Base-by-base conservation (phyloP, 2,113 vertebrate species). In the Pituophis catenifer region DNA sequence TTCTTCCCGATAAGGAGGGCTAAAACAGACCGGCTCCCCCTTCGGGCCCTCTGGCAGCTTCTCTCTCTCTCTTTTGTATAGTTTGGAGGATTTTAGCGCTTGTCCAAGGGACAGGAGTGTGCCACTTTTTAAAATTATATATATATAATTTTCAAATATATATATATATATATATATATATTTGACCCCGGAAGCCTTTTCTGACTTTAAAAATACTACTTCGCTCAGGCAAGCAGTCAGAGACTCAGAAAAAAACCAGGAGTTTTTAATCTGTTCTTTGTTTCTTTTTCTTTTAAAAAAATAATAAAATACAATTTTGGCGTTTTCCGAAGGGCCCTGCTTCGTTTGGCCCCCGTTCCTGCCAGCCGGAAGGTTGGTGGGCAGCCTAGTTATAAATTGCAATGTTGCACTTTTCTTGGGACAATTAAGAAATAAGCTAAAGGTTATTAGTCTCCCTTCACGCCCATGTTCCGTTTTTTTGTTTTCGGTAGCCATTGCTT, bases 1-100 rank as follows among this genome's bases (percentile, higher is more conserved):
- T 96, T 96, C 89, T 97, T 53, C 38, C 88, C 95, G 91, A 88
- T 95, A 95, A 96, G 93, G 96, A 91, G 95, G 95, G n/a, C 29
- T 94, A 95, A 48, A 94, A 17, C 96, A 94, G 1, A 59, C 55
- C 44, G 85, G 21, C 88, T 89, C 88, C 75, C n/a, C 88, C 93
- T 95, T 93, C 94, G 87, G 70, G 23, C 94, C 91, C 93, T 38
- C 33, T 55, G 93, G 87, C 92, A 93, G 95, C 93, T 89, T 93
- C 62, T 95, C 21, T 2, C 53, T 29, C 19, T 21, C 19, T 26
- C 8, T 92, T 62, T 91, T 92, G 95, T 94, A 91, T 70, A 94
- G 59, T 91, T 94, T 92, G 75, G 0, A 92, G 93, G 92, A 87
- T 89, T 96, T 94, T 94, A 0, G 86, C 70, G 92, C 93, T 86